Base-by-base conservation (phyloP, 2,797 vertebrate species). In the Anomalospiza imberbis region DNA sequence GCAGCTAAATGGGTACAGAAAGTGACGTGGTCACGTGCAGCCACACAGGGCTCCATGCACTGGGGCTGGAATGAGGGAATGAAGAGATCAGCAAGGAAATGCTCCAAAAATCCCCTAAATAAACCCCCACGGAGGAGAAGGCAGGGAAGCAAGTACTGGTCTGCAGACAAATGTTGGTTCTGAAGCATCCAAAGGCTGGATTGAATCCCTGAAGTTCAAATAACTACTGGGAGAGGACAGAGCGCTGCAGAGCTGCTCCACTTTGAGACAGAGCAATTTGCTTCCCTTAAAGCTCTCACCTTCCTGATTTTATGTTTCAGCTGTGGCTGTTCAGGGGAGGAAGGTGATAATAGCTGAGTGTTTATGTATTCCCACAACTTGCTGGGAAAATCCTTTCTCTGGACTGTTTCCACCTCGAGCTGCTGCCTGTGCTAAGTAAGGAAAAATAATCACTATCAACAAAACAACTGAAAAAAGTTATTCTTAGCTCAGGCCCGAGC, bases 401-500 rank as follows among this genome's bases (percentile, higher is more conserved):
- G 81, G 22, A 72, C 67, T 45, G 63, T 83, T 93, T 80, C 75
- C 55, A 86, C 92, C 74, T 84, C 13, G 13, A 61, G 75, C 78
- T 93, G 70, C 91, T 82, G 48, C 70, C 78, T 34, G 55, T 3
- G 31, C 57, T 32, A 73, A 78, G 74, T 13, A 21, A 47, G 90
- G 40, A 44, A 40, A 55, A 32, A 66, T 36, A 19, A 82, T 18
- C 63, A 18, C 76, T 36, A 32, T 32, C 66, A 88, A 22, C n/a
- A 57, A 84, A 93, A 77, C 82, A 80, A 78, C 80, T 55, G 70
- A 62, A 54, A 70, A 13, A 76, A 91, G 93, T 85, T 97, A 97
- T 97, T 97, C 96, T 97, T 95, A 97, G 96, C 71, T 80, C 73
- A 62, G 87, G 54, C 80, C 80, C 10, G 15, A 79, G 89, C 79